Evolutionary conservation across 2,888 invertebrate species (phyloP).

Genomic region (Cosmia trapezina): DNA sequence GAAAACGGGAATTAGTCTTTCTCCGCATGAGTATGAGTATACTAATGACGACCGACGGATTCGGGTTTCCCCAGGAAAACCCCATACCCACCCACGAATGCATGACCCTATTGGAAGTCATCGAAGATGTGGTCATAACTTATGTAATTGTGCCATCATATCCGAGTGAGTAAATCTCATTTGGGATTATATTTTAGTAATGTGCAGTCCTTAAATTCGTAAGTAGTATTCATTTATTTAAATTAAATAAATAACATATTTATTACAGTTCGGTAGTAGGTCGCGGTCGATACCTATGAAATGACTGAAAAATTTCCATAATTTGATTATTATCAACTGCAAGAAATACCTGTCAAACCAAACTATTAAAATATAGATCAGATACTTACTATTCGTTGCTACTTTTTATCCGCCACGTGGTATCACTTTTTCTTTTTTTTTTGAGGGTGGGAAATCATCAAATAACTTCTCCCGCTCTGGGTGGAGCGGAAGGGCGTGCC

Average conservation of each 20-base stretch:
- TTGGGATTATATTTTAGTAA: background rate
- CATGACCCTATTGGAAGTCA: slow-evolving; percentile 8
- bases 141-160: slow-evolving; percentile 18
- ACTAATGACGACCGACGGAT: slow-evolving; percentile 1
- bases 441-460: too few relatives aligned
- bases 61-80: slow-evolving; percentile 36
- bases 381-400: background rate
- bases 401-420: background rate
- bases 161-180: background rate
- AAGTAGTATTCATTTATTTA: background rate
- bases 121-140: slow-evolving; percentile 13
- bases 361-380: too few relatives aligned
- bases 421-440: too few relatives aligned
- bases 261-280: background rate
- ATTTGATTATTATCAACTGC: background rate
- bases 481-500: too few relatives aligned
- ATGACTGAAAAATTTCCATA: background rate
- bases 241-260: slow-evolving; percentile 1
- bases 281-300: background rate
- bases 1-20: slow-evolving; percentile 8
- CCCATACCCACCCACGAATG: slow-evolving; percentile 20
- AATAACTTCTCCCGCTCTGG: too few relatives aligned
- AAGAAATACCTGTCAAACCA: background rate
- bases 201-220: background rate
- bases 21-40: background rate